Base-by-base conservation (phyloP, 2,797 vertebrate species). In the Rallus crepitans region DNA sequence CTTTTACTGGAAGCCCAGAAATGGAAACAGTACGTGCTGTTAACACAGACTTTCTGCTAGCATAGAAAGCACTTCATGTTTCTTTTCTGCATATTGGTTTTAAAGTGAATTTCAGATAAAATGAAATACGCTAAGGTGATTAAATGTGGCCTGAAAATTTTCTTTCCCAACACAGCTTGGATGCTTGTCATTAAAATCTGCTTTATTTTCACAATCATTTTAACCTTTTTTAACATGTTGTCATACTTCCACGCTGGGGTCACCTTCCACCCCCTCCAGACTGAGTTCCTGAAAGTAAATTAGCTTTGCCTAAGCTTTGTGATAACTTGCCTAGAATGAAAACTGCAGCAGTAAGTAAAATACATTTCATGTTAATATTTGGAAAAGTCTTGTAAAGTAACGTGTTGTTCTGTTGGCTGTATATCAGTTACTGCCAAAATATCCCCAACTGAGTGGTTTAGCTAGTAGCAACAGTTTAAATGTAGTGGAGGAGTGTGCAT, bases 321-420 rank as follows among this genome's bases (percentile, higher is more conserved):
- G 45, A 27, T 92, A 91, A 60, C 21, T 33, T 78, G 35, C 30
- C 77, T 78, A 42, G 78, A 75, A 81, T 23, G 39, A 63, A 81
- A 91, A 90, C 17, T 76, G n/a, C n/a, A 81, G 18, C 28, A 47
- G 15, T 42, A 93, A 83, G 60, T 64, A 84, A 94, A 91, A 82
- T 47, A 37, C 7, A 40, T 82, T 75, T 93, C 21, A 50, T 72
- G 48, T 45, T 82, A 75, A 25, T 53, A 55, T 79, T 73, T 83
- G 27, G n/a, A 57, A 70, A 88, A 85, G 11, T 15, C 23, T 89
- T 66, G 21, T 48, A 48, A 82, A 52, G 25, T 70, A 50, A 24
- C 52, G 15, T 9, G 33, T 1, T 0, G 11, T 71, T 95, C 60
- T 40, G 17, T 31, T 42, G 69, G 12, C 11, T 52, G 33, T 68